Evolutionary conservation across 2,113 vertebrate species (phyloP).

Genomic region (Glareola pratincola): DNA sequence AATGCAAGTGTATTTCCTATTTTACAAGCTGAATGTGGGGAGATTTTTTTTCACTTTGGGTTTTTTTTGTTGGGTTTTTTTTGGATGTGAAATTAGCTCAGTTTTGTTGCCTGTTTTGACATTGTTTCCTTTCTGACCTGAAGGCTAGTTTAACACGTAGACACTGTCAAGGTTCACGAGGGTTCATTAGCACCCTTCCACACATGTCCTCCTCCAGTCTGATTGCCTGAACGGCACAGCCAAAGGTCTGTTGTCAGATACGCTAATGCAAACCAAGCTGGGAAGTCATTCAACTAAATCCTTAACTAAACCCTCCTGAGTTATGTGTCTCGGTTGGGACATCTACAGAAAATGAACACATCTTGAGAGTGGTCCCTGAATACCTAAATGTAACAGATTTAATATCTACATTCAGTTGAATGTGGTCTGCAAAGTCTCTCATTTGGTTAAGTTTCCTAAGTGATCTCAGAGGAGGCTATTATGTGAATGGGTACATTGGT

Average conservation of each 20-base stretch:
- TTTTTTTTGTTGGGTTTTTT: accelerated
- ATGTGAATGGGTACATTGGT: neutral
- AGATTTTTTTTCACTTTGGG: neutral
- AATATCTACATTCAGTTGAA: neutral
- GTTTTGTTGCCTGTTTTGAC: neutral
- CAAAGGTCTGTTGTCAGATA: neutral
- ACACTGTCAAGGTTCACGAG: neutral
- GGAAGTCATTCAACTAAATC: neutral
- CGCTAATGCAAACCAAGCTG: neutral
- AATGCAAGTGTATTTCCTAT: neutral
- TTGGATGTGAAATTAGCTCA: neutral
- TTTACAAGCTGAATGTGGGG: neutral
- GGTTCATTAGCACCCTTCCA: neutral
- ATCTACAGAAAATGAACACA: neutral
- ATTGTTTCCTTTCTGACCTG: neutral
- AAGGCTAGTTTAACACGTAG: neutral
- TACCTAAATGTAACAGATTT: neutral
- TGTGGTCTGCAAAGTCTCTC: neutral
- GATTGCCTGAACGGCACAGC: neutral
- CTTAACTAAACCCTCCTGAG: neutral
- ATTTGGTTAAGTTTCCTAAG: constrained; percentile 3
- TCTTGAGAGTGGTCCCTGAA: neutral
- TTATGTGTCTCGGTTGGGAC: neutral
- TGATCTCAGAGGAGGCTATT: neutral
- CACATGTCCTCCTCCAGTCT: neutral